Base-by-base conservation (phyloP, 2,113 vertebrate species). In the Lophotis ruficrista region DNA sequence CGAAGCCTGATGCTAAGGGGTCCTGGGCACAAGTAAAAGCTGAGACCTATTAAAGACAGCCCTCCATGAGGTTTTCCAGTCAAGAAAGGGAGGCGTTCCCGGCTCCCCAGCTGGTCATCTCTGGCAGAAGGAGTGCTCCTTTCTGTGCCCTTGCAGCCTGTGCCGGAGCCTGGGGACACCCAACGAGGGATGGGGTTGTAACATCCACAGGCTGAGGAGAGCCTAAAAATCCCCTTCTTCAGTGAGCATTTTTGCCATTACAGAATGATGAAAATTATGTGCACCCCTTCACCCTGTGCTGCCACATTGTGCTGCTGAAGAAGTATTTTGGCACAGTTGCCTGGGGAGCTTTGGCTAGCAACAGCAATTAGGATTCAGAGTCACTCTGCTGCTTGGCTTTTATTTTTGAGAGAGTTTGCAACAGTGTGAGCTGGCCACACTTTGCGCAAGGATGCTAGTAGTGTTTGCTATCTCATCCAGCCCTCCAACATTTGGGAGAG, bases 11-110 rank as follows among this genome's bases (percentile, higher is more conserved):
- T 93, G 83, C 47, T 92, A 71, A 85, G 53, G 47, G 41, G 30
- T 90, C 76, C 79, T 92, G 57, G 80, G 47, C 72, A 70, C 43
- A 60, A 83, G 47, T 60, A 71, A 92, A 78, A 94, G 22, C 83
- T 78, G 61, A 92, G 68, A 81, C 50, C 60, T 94, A 61, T 61
- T 93, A 89, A 92, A 93, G 60, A 38, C 28, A 80, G 71, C 50
- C 71, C 43, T 60, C 84, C 22, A 10, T 43, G 25, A 57, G 56
- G 27, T 47, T 95, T 94, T 83, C n/a, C 14, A 51, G 38, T 45
- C 33, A 62, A n/a, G 68, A 70, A 80, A 62, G 4, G 41, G 21
- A 70, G 27, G 14, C 0, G 0, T 48, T 81, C 38, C 51, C 4
- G 4, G n/a, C 60, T 94, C 56, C 57, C 48, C 28, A 22, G 33